Conservation (phyloP, 2,888 invertebrate species). For the Agrochola macilenta region DNA sequence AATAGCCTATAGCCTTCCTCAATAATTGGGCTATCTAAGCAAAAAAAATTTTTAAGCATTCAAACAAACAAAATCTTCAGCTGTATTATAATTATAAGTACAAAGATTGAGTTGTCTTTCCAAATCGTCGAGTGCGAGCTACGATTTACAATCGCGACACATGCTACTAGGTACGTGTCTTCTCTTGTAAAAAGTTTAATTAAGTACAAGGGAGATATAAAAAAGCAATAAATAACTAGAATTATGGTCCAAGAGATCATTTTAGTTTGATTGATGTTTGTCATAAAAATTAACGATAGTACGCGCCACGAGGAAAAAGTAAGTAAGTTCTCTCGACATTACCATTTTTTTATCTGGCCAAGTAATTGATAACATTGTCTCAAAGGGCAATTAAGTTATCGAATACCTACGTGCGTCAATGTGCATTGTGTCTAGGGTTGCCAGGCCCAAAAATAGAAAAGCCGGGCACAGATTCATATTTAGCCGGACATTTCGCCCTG, state of each 20-base stretch:
- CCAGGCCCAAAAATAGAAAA: too few species aligned
- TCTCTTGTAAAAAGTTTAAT: slow-evolving; percentile 22
- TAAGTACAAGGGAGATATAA: slow-evolving; percentile 14
- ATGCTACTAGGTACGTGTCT: neutral
- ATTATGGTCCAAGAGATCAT: slow-evolving; percentile 28
- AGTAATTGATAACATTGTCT: slow-evolving; percentile 73
- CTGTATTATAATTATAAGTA: too few species aligned
- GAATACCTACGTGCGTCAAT: slow-evolving; percentile 73
- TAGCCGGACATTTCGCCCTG: too few species aligned
- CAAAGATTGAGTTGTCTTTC: neutral
- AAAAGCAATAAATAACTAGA: slow-evolving; percentile 43
- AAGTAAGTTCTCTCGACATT: slow-evolving; percentile 49
- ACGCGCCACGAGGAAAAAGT: slow-evolving; percentile 52
- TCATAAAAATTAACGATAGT: slow-evolving; percentile 51
- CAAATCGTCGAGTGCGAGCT: neutral
- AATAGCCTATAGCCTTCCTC: too few species aligned
- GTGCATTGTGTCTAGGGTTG: slow-evolving; percentile 42
- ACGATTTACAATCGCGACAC: neutral
- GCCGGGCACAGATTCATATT: too few species aligned
- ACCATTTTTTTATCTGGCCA: slow-evolving; percentile 69
- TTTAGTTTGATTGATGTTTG: slow-evolving; percentile 54
- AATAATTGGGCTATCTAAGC: too few species aligned
- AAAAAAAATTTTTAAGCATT: too few species aligned
- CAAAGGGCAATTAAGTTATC: slow-evolving; percentile 78
- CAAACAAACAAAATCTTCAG: too few species aligned